Evolutionary conservation across 2,113 vertebrate species (phyloP).

Genomic region (Caretta caretta): DNA sequence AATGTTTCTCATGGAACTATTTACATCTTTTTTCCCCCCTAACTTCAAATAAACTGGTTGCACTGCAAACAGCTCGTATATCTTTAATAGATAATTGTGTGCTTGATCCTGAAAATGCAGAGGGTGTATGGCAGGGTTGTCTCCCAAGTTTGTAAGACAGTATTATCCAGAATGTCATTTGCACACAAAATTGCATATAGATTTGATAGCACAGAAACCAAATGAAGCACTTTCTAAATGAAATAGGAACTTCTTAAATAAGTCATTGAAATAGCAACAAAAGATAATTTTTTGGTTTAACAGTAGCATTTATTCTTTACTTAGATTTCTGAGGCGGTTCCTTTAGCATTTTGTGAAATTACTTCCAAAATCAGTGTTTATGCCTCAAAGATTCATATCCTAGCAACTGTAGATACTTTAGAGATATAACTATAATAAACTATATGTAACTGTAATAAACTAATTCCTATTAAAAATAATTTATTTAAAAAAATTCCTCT

Average conservation of each 20-base stretch:
- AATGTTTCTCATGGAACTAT: neutral
- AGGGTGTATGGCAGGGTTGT: neutral
- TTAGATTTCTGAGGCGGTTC: neutral
- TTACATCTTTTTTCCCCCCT: neutral
- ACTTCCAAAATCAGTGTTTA: conserved; percentile 26
- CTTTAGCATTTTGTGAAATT: conserved; percentile 42
- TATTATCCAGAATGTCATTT: neutral
- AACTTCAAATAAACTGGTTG: neutral
- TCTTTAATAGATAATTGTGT: neutral
- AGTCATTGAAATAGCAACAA: too few species aligned
- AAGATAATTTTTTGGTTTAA: neutral
- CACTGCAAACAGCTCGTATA: neutral
- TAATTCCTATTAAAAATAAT: neutral
- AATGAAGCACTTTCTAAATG: neutral
- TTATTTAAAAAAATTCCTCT: neutral
- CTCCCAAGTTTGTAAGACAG: neutral
- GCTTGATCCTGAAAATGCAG: neutral
- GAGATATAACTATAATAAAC: conserved; percentile 49
- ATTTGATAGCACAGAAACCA: neutral
- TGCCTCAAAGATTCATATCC: conserved; percentile 61
- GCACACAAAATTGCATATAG: neutral
- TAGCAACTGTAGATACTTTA: conserved; percentile 38
- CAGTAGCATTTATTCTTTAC: neutral
- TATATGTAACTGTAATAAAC: neutral
- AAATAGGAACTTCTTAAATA: neutral